These are phyloP conservation scores for Netelia melanura DNA, from an alignment of 2,888 invertebrate species.

Conservation along the genomic window DNA sequence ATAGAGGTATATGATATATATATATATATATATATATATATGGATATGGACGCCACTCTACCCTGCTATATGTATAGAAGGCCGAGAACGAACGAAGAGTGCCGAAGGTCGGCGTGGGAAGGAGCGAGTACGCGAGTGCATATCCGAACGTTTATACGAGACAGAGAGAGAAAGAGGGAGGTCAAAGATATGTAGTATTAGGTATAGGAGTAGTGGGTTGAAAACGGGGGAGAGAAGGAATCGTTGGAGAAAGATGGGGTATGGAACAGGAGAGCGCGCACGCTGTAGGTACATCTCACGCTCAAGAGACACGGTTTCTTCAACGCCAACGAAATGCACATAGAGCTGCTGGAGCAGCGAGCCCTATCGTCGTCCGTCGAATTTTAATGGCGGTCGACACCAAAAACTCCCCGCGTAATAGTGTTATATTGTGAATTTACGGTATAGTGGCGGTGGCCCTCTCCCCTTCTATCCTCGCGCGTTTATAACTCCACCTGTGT, in stretches of 20 bases:
- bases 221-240: slow-evolving; percentile 45
- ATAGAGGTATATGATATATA: slow-evolving; percentile 4
- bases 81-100: slow-evolving; percentile 58
- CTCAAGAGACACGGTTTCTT: slow-evolving; percentile 69
- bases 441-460: slow-evolving; percentile 61
- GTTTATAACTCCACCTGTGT: background rate
- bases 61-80: slow-evolving; percentile 16
- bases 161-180: slow-evolving; percentile 38
- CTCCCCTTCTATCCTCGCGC: slow-evolving; percentile 20
- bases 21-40: background rate
- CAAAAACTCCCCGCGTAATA: slow-evolving; percentile 75
- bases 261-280: slow-evolving; percentile 74
- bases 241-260: slow-evolving; percentile 67
- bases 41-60: background rate
- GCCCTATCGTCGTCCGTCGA: slow-evolving; percentile 75
- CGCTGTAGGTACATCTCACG: slow-evolving; percentile 76
- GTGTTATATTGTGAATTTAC: slow-evolving; percentile 81
- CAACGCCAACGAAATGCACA: slow-evolving; percentile 62
- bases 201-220: background rate
- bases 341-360: slow-evolving; percentile 52
- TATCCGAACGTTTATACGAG: slow-evolving; percentile 18
- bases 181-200: slow-evolving; percentile 20
- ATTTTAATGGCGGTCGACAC: slow-evolving; percentile 82
- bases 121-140: slow-evolving; percentile 40
- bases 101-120: slow-evolving; percentile 57